Base-by-base conservation (phyloP, 2,888 invertebrate genomes). In the Sericinus montela region DNA sequence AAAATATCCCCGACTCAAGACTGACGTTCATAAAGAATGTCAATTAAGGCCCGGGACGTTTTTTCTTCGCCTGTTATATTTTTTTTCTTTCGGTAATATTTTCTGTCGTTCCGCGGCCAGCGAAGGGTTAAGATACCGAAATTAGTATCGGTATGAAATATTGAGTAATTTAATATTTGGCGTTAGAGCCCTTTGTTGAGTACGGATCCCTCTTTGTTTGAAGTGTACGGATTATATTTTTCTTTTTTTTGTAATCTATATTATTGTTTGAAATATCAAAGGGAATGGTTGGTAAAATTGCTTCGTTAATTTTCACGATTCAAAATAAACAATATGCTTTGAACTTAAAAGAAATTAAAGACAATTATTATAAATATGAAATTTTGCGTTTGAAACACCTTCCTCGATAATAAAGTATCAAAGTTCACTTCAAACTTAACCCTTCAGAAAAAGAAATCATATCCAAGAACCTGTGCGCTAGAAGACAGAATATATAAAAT, bases 21-120 rank as follows among this genome's bases (percentile, higher is more conserved):
- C 87, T 86, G 87, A 85, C 88, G 86, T 75, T 80, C 87, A 87
- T 89, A 89, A 89, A 89, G 89, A 89, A 89, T 89, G 89, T 87
- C 89, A 89, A 89, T 89, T 89, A 89, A 78, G 80, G 44, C 19
- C 57, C 56, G 75, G 77, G 83, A 80, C 81, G 75, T 75, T 80
- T 84, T 82, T 80, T 75, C 74, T 77, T 71, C 63, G 69, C 66
- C 66, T 67, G 66, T 67, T 58, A 75, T n/a, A n/a, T 38, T 54
- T 45, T 55, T 45, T 55, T 53, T 56, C 65, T 67, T 65, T 60
- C 52, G 58, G 67, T 59, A 69, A 72, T 71, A 72, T 70, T 85
- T 85, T 76, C 73, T 80, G 84, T 83, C 84, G 82, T 80, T 75
- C 72, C 80, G 77, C 75, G 77, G 77, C 77, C 67, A 65, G 75